Conservation (phyloP, 2,797 vertebrate genomes). For the Brachyrhaphis roseni region DNA sequence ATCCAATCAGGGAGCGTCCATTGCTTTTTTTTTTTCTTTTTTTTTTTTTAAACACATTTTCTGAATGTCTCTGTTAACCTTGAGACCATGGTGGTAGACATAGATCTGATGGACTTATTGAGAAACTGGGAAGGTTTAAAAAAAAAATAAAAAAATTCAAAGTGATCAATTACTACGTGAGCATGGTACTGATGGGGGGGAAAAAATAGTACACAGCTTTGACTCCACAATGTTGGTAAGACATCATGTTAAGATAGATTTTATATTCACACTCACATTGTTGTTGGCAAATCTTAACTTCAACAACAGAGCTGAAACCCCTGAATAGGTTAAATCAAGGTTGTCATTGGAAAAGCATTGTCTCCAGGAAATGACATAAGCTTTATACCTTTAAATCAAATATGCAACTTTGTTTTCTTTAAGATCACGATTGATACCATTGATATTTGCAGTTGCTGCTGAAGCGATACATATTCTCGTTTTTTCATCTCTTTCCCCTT, state of each 20-base stretch:
- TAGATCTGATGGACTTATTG: background rate
- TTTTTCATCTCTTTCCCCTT: background rate
- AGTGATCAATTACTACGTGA: background rate
- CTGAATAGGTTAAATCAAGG: slow-evolving; percentile 54
- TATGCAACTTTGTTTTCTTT: slow-evolving; percentile 44
- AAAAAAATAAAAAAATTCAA: background rate
- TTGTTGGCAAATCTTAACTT: slow-evolving; percentile 58
- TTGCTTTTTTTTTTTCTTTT: too few species aligned
- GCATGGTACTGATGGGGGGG: background rate
- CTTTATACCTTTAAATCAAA: slow-evolving; percentile 50
- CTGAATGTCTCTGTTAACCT: background rate
- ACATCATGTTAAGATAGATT: slow-evolving; percentile 34
- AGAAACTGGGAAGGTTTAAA: background rate
- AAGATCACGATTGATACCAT: slow-evolving; percentile 43
- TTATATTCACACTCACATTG: slow-evolving; percentile 46
- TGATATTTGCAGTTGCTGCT: background rate
- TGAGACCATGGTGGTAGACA: background rate
- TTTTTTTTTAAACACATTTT: background rate
- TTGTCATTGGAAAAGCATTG: slow-evolving; percentile 35
- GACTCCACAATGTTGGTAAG: background rate
- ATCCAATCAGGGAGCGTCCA: background rate
- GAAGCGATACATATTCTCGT: background rate
- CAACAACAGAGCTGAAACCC: slow-evolving; percentile 49
- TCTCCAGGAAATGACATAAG: slow-evolving; percentile 45
- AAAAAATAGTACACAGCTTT: background rate